Evolutionary conservation across 2,113 vertebrate species (phyloP).

Genomic region (Nicator chloris): DNA sequence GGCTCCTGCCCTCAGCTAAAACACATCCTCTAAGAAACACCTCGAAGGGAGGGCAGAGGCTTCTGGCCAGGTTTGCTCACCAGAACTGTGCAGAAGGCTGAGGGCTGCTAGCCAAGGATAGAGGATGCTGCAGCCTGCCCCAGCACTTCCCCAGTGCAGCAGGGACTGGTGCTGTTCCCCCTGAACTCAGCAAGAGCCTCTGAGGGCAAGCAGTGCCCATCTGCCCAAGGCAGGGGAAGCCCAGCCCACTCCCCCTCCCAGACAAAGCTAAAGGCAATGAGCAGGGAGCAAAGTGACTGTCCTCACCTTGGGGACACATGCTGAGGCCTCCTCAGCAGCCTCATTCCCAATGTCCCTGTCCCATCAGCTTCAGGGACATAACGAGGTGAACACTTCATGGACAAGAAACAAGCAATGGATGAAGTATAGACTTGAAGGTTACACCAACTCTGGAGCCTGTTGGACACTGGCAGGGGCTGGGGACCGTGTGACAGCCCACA

Average conservation of each 20-base stretch:
- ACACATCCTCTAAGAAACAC: not conserved
- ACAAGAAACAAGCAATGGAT: not conserved
- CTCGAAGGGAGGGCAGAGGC: rapidly evolving
- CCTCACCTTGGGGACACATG: not conserved
- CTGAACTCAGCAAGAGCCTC: rapidly evolving
- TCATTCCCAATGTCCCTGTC: not conserved
- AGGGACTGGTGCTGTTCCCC: not conserved
- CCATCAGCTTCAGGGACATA: not conserved
- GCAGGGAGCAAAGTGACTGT: rapidly evolving
- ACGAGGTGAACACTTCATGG: rapidly evolving
- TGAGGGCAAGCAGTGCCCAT: not conserved
- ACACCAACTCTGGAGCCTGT: not conserved
- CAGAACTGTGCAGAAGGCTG: rapidly evolving
- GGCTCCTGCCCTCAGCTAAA: not conserved
- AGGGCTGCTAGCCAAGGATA: rapidly evolving
- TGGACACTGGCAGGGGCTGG: not conserved
- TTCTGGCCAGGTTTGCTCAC: not conserved
- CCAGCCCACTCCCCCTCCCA: not conserved
- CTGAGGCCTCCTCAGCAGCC: not conserved
- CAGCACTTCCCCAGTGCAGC: not conserved
- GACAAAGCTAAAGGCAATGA: not conserved
- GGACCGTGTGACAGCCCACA: not conserved
- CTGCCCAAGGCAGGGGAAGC: rapidly evolving
- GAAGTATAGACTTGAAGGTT: not conserved
- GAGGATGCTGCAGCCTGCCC: not conserved